Evolutionary conservation across 2,113 vertebrate species (phyloP), one percentile per base, ranked within the genome.

Genomic region (Orycteropus afer): DNA sequence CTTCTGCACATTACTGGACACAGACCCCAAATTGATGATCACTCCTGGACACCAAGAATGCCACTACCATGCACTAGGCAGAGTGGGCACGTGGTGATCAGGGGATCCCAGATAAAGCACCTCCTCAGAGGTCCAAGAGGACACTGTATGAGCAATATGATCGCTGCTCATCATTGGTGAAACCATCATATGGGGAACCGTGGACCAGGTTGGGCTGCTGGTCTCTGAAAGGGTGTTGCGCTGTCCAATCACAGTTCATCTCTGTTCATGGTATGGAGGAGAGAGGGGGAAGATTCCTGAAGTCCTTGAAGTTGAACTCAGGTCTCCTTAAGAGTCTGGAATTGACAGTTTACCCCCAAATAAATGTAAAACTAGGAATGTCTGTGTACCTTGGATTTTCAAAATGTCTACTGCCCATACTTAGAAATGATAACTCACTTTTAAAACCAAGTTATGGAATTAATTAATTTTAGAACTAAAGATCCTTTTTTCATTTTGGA

Each of bases 141-240:
- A 73, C n/a, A n/a, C n/a, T n/a, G n/a, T n/a, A n/a, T n/a, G n/a
- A n/a, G n/a, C n/a, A n/a, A n/a, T n/a, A n/a, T n/a, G n/a, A n/a
- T n/a, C n/a, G n/a, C n/a, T n/a, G 0, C 4, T 9, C 73, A 73
- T 25, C 10, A 32, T 22, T 29, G 32, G 4, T 17, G 25, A 73
- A 57, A 34, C 13, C 18, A 61, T 47, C n/a, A 29, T 37, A 49
- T 59, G 51, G 37, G 5, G 37, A 47, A 49, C 13, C 15, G 57
- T 22, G 15, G 40, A 37, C 23, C 15, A 1, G 10, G 5, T 14
- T 4, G 49, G 10, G 25, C 2, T 29, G 2, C 29, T 3, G 42
- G 6, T n/a, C 45, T 65, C 17, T 18, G 27, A 25, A 29, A 40
- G 20, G 40, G 22, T 49, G 2, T 6, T n/a, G 40, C 22, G 12